phyloP scores from a whole-genome alignment of 2,888 invertebrate genomes.

The Neoascia interrupta region DNA sequence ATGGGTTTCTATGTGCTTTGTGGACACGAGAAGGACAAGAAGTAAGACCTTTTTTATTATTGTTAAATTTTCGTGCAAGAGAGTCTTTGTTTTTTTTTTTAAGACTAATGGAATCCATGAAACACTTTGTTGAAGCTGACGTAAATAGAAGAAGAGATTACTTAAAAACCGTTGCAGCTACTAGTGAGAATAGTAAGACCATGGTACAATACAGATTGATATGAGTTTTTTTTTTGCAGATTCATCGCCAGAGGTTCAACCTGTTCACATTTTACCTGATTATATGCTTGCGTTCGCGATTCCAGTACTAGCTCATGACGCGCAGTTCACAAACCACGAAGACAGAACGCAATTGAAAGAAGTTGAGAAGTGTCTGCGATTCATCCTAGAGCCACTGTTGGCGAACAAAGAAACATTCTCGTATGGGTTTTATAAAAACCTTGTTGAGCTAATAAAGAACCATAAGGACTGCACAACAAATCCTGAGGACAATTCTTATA shows the following conservation, averaged over 20 bases:
- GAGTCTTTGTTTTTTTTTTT: constrained; percentile 75
- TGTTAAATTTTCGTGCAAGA: neutral
- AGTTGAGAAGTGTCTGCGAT: constrained; percentile 94
- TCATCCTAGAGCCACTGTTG: constrained; percentile 95
- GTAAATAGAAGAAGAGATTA: constrained; percentile 95
- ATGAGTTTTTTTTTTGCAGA: neutral
- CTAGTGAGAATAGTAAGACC: constrained; percentile 75
- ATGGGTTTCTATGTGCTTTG: constrained; percentile 96
- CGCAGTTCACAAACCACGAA: constrained; percentile 88
- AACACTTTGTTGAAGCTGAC: constrained; percentile 92
- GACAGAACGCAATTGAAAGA: constrained; percentile 88
- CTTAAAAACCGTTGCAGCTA: constrained; percentile 88
- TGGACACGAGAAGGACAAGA: constrained; percentile 92
- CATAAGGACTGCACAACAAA: constrained; percentile 91
- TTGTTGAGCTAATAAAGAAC: constrained; percentile 96
- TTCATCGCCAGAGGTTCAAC: constrained; percentile 80
- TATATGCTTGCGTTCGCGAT: constrained; percentile 98
- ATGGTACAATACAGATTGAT: neutral
- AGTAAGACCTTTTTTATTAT: constrained; percentile 79
- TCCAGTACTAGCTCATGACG: constrained; percentile 96
- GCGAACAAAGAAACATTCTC: constrained; percentile 96
- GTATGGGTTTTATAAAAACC: constrained; percentile 95
- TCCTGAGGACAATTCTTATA: constrained; percentile 89
- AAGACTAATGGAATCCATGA: constrained; percentile 80
- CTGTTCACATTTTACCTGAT: constrained; percentile 95